Base-by-base conservation (phyloP, 2,113 vertebrate genomes). In the Rhagologus leucostigma region DNA sequence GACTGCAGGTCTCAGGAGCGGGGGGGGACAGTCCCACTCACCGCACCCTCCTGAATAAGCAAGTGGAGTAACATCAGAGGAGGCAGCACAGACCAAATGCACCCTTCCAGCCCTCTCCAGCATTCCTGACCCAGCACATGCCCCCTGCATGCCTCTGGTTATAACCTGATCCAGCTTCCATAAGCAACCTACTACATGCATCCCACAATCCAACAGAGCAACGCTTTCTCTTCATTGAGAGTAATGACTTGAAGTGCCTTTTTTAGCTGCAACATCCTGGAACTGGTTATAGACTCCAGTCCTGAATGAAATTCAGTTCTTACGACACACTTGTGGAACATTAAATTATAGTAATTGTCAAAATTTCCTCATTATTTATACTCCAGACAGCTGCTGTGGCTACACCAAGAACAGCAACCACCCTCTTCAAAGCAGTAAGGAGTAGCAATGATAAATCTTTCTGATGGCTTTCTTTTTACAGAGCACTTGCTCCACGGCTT, bases 331-430 rank as follows among this genome's bases (percentile, higher is more conserved):
- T 89, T 49, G 47, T 14, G 59, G 93, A 94, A 97, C 88, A 93
- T 89, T 90, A 95, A 95, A 91, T 96, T 93, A 95, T 0, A 94
- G 77, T 27, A 59, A 96, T 94, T 77, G 63, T 93, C 94, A 96
- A 94, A 76, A 89, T 96, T 90, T 94, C 94, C 93, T 96, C 96
- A 97, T 97, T 97, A 97, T 96, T 98, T 97, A 97, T 96, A 96
- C 16, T 90, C 71, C 18, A 89, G 94, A 91, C 97, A 98, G 97
- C 96, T 98, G 97, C 92, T 85, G 81, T 35, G 93, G 95, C 83
- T 88, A 63, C 52, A 78, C 87, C 64, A 90, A 94, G 97, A 97
- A 97, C 69, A 98, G 96, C 90, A 96, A 95, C 62, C 89, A 81
- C 63, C 19, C 52, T 90, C 93, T 92, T 95, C 94, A 84, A 96